These are phyloP conservation scores for Dunckerocampus dactyliophorus DNA, from an alignment of 2,113 vertebrate species.

Conservation along the genomic window DNA sequence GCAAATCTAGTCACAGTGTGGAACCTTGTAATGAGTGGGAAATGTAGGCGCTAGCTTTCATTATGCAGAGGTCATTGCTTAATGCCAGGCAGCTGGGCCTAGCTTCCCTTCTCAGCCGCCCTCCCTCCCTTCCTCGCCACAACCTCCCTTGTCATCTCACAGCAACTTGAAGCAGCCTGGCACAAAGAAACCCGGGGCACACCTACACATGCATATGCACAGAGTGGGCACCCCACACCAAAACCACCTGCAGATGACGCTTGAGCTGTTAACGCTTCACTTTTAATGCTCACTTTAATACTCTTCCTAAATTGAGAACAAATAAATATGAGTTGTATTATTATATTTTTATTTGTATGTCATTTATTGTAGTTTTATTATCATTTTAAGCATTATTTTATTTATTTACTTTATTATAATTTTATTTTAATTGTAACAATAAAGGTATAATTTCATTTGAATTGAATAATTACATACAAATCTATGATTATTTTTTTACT, in stretches of 20 bases:
- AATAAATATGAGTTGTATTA: no score
- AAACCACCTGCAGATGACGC: neutral
- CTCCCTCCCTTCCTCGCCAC: neutral
- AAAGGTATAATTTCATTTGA: neutral
- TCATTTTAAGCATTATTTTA: neutral
- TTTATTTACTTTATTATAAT: neutral
- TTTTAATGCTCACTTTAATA: no score
- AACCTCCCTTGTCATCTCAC: conserved; percentile 47
- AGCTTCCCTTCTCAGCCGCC: conserved; percentile 40
- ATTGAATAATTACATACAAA: neutral
- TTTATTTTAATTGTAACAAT: neutral
- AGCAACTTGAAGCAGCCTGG: conserved; percentile 55
- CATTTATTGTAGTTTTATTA: neutral
- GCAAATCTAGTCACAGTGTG: conserved; percentile 92
- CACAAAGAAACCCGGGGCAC: conserved; percentile 14
- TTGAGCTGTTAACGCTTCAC: no score
- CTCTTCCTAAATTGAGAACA: no score
- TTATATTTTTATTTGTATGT: no score
- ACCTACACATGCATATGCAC: neutral
- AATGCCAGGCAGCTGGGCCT: conserved; percentile 89
- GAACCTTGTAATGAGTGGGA: conserved; percentile 90
- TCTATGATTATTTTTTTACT: neutral
- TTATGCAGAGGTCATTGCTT: conserved; percentile 86
- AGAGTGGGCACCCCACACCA: neutral
- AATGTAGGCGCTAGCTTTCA: conserved; percentile 90